These are phyloP conservation scores for Xenentodon cancila DNA, from an alignment of 2,797 vertebrate genomes.

Conservation along the genomic window DNA sequence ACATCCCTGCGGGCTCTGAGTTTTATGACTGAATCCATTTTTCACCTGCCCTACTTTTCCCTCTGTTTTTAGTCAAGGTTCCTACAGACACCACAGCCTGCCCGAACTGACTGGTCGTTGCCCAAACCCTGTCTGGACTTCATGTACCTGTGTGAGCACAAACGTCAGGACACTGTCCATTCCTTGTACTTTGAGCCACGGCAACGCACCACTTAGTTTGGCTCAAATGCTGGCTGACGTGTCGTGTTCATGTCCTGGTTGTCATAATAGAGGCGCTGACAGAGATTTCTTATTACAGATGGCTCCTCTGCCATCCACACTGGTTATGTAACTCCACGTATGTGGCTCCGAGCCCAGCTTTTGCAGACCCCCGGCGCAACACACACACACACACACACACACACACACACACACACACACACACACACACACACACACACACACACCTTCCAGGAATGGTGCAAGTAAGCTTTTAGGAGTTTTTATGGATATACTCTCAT, in stretches of 20 bases:
- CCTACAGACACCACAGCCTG: conserved; percentile 13
- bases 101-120: conserved; percentile 13
- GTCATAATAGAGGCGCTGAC: conserved; percentile 69
- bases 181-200: conserved; percentile 2
- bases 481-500: conserved; percentile 21
- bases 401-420: too few species aligned
- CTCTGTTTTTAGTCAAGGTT: conserved; percentile 8
- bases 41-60: conserved; percentile 47
- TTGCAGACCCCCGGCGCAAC: conserved; percentile 48
- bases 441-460: too few species aligned
- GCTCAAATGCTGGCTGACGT: conserved; percentile 33
- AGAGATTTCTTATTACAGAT: conserved; percentile 56
- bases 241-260: conserved; percentile 51
- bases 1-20: conserved; percentile 20
- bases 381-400: conserved; percentile 10
- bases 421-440: too few species aligned
- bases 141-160: conserved; percentile 5
- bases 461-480: too few species aligned
- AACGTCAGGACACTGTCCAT: conserved; percentile 12
- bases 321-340: conserved; percentile 69
- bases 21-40: conserved; percentile 23
- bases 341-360: conserved; percentile 58
- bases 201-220: conserved; percentile 18
- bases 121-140: conserved; percentile 5
- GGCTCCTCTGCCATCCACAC: conserved; percentile 62